Evolutionary conservation across 1,140 invertebrate genomes (phyloP).

Genomic region (Sinonovacula constricta): DNA sequence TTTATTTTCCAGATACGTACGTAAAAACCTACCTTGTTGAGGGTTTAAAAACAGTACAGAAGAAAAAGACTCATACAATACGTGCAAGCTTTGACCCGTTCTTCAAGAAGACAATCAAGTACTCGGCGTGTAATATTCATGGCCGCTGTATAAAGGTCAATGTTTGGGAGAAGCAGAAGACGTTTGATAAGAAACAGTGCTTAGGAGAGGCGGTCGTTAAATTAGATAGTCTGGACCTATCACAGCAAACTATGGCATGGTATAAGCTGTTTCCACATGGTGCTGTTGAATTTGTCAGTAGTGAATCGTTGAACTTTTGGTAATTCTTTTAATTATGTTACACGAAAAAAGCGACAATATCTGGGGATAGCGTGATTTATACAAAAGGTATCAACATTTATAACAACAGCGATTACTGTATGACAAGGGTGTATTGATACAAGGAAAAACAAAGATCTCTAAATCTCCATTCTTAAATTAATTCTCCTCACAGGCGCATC

Average conservation of each 20-base stretch:
- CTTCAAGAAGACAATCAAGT: conserved; percentile 93
- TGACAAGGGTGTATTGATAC: too few relatives aligned
- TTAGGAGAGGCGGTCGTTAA: conserved; percentile 91
- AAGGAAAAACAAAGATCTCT: too few relatives aligned
- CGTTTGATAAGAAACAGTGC: conserved; percentile 89
- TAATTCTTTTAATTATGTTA: too few relatives aligned
- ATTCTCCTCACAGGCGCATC: too few relatives aligned
- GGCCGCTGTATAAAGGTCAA: conserved; percentile 89
- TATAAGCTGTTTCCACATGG: conserved; percentile 88
- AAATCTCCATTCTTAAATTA: too few relatives aligned
- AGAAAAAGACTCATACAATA: conserved; percentile 92
- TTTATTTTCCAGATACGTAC: conserved; percentile 88
- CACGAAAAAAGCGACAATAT: too few relatives aligned
- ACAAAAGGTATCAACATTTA: too few relatives aligned
- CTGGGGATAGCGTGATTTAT: too few relatives aligned
- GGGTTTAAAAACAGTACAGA: conserved; percentile 91
- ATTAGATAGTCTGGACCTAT: conserved; percentile 87
- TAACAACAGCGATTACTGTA: too few relatives aligned
- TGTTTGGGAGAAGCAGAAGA: conserved; percentile 92
- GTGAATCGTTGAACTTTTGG: background rate
- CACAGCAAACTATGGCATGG: conserved; percentile 89
- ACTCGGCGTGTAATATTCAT: conserved; percentile 90
- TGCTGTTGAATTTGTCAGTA: conserved; percentile 63
- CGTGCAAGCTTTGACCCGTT: conserved; percentile 88
- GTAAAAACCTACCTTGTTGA: conserved; percentile 95